Conservation (phyloP, 1,140 invertebrate species). For the Papilio glaucus region DNA sequence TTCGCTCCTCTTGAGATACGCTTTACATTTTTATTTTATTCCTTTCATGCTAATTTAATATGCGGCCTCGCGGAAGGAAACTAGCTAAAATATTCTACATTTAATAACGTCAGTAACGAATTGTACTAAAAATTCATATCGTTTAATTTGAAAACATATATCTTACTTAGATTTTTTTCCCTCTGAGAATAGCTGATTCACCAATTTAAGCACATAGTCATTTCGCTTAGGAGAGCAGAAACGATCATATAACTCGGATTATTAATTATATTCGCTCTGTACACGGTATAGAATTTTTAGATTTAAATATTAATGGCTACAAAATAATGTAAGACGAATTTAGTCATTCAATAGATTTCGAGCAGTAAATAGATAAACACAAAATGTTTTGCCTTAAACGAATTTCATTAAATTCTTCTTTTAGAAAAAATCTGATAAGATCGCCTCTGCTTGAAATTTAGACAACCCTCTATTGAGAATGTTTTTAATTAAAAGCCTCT, state of each 20-base stretch:
- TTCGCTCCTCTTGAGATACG: slow-evolving; percentile 52
- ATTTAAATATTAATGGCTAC: no score
- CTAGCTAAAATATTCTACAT: slow-evolving; percentile 61
- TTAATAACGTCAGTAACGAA: slow-evolving; percentile 42
- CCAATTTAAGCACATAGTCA: no score
- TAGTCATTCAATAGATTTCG: background rate
- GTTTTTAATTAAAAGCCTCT: slow-evolving; percentile 75
- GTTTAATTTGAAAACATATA: background rate
- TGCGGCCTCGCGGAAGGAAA: slow-evolving; percentile 62
- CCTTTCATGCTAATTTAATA: slow-evolving; percentile 70
- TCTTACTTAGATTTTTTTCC: background rate
- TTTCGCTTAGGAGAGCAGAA: no score
- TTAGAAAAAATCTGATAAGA: slow-evolving; percentile 63
- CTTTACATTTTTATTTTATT: slow-evolving; percentile 68
- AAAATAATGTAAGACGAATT: background rate
- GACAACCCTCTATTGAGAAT: slow-evolving; percentile 70
- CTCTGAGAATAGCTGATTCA: no score
- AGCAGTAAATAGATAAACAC: slow-evolving; percentile 24
- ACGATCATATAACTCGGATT: no score
- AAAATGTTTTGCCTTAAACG: slow-evolving; percentile 44
- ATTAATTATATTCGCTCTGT: no score
- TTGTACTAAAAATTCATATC: slow-evolving; percentile 16
- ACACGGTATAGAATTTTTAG: no score
- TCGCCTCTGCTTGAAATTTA: slow-evolving; percentile 68
- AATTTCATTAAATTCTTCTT: slow-evolving; percentile 68